Percentiles rank a stretch among this genome's conserved stretches.
Evolutionary conservation across 1,140 invertebrate genomes (phyloP).

Genomic region (Drosophila ambigua): DNA sequence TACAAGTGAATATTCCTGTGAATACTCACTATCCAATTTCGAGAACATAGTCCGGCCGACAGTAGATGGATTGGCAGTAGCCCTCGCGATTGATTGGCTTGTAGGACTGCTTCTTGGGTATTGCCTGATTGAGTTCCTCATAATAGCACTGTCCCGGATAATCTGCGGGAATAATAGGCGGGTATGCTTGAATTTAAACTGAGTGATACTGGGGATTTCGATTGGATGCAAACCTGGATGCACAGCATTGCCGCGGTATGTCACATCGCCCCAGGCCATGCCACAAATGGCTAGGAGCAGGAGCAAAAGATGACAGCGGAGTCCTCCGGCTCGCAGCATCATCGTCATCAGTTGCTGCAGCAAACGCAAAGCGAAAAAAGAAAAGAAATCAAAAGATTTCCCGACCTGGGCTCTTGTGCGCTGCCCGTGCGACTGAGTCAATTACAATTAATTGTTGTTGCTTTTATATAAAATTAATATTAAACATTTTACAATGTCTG

Average conservation of each 20-base stretch:
- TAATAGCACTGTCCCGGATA: constrained; percentile 78
- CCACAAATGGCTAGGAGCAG: constrained; percentile 41
- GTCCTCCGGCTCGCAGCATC: constrained; percentile 21
- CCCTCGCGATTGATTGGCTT: constrained; percentile 78
- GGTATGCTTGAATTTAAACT: background rate
- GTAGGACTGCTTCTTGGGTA: constrained; percentile 75
- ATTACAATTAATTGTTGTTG: constrained; percentile 83
- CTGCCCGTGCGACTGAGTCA: constrained; percentile 72
- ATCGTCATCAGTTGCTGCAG: constrained; percentile 3
- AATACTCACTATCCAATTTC: constrained; percentile 67
- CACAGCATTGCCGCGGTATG: constrained; percentile 72
- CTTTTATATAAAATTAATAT: constrained; percentile 84
- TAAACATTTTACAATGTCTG: constrained; percentile 40
- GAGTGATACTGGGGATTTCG: too few species aligned
- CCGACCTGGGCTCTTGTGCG: constrained; percentile 52
- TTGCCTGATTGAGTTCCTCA: constrained; percentile 73
- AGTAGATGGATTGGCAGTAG: constrained; percentile 72
- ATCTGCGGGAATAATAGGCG: constrained; percentile 28
- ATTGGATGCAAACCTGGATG: constrained; percentile 57
- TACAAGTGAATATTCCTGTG: background rate
- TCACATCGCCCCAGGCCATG: constrained; percentile 44
- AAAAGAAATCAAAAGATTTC: background rate
- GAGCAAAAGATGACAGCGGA: constrained; percentile 17
- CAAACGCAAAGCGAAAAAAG: background rate
- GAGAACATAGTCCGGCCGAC: constrained; percentile 70